Evolutionary conservation across 2,888 invertebrate species (phyloP), one percentile per base, ranked within the genome.

Genomic region (Drosophila neotestacea): DNA sequence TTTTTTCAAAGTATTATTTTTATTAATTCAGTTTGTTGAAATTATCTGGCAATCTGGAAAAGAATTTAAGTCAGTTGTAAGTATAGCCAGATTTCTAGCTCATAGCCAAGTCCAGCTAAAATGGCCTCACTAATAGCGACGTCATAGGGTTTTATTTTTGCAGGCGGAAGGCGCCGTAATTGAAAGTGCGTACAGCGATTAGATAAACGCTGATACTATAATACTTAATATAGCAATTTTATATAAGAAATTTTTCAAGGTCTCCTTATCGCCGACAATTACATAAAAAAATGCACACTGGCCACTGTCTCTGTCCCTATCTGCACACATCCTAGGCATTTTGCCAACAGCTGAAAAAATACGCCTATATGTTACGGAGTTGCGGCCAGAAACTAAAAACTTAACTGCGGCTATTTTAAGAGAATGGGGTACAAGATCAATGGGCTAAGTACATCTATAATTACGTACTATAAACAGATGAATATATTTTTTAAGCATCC

Each of bases 171-270:
- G 56, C 66, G 54, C 48, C 65, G 54, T 28, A 75, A 59, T 47
- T 51, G 34, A 52, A 72, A 73, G 42, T 84, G 82, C 85, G 87
- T 87, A 63, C 32, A 59, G 69, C 63, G 83, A 83, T 83, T 88
- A 83, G 83, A 85, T 83, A 85, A 83, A 84, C 54, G 48, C 42
- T 42, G 50, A 61, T 61, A 70, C 9, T 41, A 41, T 9, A 48
- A 48, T 32, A 48, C 48, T 64, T 62, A 61, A 69, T 74, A 78
- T 50, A 63, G 47, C 47, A 58, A 59, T 71, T 87, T 72, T 87
- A 86, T 85, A 70, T 85, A 85, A 85, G 77, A 42, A 30, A 42
- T 62, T 76, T 77, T 77, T 83, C 85, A 83, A 88, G 88, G 88
- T 73, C 80, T 70, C 30, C 51, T 66, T 72, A 87, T 81, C 88